Conservation (phyloP, 2,888 invertebrate species). For the Ornithoptera alexandrae region DNA sequence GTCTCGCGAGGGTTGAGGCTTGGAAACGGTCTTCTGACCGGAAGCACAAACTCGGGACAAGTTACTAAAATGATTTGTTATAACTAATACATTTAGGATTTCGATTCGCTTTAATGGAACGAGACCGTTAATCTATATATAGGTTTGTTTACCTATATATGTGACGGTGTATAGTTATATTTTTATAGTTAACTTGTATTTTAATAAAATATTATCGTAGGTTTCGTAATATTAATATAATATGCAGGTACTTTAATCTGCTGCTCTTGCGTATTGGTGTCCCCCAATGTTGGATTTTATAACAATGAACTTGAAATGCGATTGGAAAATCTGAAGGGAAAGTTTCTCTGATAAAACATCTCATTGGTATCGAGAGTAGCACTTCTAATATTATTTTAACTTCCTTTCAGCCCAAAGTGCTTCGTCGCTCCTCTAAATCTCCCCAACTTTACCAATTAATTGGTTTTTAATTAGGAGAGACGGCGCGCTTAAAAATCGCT, state of each 20-base stretch:
- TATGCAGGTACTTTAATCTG: not conserved
- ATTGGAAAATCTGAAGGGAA: not conserved
- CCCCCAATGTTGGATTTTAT: not conserved
- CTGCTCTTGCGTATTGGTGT: not conserved
- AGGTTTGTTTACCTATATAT: no score
- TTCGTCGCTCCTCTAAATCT: constrained; percentile 25
- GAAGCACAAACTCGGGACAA: constrained; percentile 15
- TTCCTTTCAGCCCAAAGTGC: constrained; percentile 7
- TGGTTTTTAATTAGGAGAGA: constrained; percentile 57
- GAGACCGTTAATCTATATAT: no score
- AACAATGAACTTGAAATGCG: not conserved
- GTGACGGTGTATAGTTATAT: no score
- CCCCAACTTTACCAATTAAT: constrained; percentile 38
- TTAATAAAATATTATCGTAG: not conserved
- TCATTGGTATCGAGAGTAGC: constrained; percentile 5
- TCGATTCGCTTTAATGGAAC: not conserved
- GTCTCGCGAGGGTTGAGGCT: constrained; percentile 23
- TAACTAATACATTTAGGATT: not conserved
- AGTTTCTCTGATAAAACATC: constrained; percentile 4
- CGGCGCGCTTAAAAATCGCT: constrained; percentile 55
- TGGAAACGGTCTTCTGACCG: constrained; percentile 22
- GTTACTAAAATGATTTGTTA: not conserved
- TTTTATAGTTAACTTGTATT: no score
- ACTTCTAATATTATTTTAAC: constrained; percentile 14
- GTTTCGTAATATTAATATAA: not conserved